These are phyloP conservation scores for Callocephalon fimbriatum DNA, from an alignment of 2,113 vertebrate species.

Conservation along the genomic window DNA sequence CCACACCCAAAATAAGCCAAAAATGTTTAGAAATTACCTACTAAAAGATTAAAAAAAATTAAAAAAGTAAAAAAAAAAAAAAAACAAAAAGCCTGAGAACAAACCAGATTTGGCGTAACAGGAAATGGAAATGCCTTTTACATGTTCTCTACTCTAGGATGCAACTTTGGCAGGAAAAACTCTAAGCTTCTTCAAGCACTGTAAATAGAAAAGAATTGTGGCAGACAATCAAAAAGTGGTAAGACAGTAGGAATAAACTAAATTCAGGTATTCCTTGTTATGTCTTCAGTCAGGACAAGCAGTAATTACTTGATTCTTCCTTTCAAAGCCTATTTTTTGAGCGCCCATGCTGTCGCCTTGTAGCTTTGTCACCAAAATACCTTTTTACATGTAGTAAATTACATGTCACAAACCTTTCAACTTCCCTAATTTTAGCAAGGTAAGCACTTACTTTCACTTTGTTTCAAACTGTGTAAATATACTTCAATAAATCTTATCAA, in stretches of 20 bases:
- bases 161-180: not conserved
- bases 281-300: not conserved
- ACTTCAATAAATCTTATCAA: not conserved
- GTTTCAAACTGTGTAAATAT: not conserved
- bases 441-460: not conserved
- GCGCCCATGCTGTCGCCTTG: not conserved
- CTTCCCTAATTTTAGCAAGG: not conserved
- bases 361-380: not conserved
- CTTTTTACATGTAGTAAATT: not conserved
- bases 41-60: not conserved
- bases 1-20: not conserved
- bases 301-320: not conserved
- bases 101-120: not conserved
- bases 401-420: not conserved
- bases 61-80: not conserved
- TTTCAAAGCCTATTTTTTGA: not conserved
- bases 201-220: not conserved
- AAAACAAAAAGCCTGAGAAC: not conserved
- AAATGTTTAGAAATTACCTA: not conserved
- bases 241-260: not conserved
- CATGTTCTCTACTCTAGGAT: not conserved
- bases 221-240: not conserved
- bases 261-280: not conserved
- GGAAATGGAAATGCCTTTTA: not conserved
- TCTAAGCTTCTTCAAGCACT: not conserved